phyloP scores from a whole-genome alignment of 2,888 invertebrate species.

The Acanthosoma haemorrhoidale region DNA sequence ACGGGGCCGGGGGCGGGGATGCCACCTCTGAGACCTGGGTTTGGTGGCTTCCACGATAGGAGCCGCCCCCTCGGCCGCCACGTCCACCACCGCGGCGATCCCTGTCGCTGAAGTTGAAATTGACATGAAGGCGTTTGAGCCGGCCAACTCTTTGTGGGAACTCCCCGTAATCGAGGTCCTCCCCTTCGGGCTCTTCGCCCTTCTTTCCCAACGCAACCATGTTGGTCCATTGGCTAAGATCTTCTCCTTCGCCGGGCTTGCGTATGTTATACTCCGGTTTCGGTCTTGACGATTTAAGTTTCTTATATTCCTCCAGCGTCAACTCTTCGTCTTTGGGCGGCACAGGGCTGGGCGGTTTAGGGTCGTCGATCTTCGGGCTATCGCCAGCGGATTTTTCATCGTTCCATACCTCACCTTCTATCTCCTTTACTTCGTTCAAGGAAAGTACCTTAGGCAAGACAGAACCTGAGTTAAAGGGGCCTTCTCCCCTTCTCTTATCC shows the following conservation, averaged over 20 bases:
- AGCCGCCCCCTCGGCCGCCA: constrained; percentile 20
- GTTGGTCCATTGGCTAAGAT: constrained; percentile 86
- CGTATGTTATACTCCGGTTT: constrained; percentile 79
- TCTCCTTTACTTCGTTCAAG: constrained; percentile 76
- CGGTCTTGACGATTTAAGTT: constrained; percentile 65
- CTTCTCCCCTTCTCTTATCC: background rate
- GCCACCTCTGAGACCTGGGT: background rate
- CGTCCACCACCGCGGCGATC: constrained; percentile 26
- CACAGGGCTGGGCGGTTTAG: background rate
- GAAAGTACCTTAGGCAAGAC: constrained; percentile 74
- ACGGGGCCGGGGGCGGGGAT: constrained; percentile 55
- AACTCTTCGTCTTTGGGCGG: constrained; percentile 58
- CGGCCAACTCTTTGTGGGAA: constrained; percentile 33
- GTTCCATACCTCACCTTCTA: background rate
- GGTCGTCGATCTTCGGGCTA: background rate
- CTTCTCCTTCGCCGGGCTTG: constrained; percentile 90
- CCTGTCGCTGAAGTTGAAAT: constrained; percentile 38
- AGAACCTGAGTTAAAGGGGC: constrained; percentile 68
- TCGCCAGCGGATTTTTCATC: background rate
- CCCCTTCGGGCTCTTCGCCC: constrained; percentile 47
- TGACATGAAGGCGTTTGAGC: constrained; percentile 39
- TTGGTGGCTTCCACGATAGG: background rate
- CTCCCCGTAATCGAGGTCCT: constrained; percentile 35
- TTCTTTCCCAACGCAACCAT: constrained; percentile 73
- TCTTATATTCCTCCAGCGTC: constrained; percentile 92